Conservation (phyloP, 2,113 vertebrate species). For the Fregata magnificens region DNA sequence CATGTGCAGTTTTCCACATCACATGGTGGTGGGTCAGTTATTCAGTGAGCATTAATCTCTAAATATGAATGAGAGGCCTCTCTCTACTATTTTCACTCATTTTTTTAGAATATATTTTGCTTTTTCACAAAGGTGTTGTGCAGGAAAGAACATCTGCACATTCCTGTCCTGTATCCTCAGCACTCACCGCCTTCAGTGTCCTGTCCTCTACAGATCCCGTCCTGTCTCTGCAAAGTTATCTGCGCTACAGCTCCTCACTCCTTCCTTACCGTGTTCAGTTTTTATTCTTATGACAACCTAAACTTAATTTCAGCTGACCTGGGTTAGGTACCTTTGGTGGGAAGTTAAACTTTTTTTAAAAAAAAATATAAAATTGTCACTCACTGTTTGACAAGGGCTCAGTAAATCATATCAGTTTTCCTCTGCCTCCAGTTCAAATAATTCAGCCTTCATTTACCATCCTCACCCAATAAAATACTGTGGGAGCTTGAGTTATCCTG, state of each 20-base stretch:
- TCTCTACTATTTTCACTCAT: neutral
- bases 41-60: neutral
- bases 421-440: neutral
- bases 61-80: neutral
- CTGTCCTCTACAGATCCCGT: neutral
- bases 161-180: neutral
- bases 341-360: neutral
- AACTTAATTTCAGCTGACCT: neutral
- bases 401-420: neutral
- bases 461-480: neutral
- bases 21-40: accelerated
- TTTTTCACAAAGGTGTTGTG: neutral
- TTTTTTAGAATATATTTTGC: neutral
- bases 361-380: neutral
- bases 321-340: neutral
- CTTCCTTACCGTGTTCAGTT: neutral
- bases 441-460: neutral
- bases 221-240: neutral
- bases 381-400: neutral
- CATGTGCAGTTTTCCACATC: neutral
- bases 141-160: neutral
- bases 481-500: neutral
- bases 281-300: neutral
- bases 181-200: accelerated
- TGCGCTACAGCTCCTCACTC: neutral